Evolutionary conservation across 2,113 vertebrate genomes (phyloP), one percentile per base, ranked within the genome.

Genomic region (Vanacampus margaritifer): DNA sequence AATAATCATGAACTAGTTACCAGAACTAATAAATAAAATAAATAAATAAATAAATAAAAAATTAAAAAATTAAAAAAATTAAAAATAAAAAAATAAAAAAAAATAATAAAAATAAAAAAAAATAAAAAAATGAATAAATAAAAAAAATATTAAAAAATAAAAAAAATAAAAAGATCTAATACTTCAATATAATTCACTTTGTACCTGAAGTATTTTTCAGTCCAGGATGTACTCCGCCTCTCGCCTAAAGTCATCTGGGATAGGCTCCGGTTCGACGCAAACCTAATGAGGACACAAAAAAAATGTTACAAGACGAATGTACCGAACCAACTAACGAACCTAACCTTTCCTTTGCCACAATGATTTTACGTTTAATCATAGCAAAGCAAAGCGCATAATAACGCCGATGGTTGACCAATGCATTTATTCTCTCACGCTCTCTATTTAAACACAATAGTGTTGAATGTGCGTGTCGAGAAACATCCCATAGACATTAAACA

Each of bases 351-450:
- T 17, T 5, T 17, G 26, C 16, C 67, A 67, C 64, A 65, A 65
- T 35, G 60, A 64, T 72, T 69, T 71, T 17, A 57, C 71, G 46
- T 65, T 69, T 76, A 76, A 73, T 78, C 43, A 26, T 73, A 69
- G 72, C 51, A 23, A 64, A 69, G 71, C 56, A 23, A 64, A 79
- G 65, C 69, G 74, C n/a, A 68, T 72, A 69, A 79, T 82, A 57
- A 78, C 74, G 26, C 58, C 76, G 60, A 81, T 66, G 60, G 74
- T 74, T 45, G 48, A 68, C 63, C 60, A 13, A 58, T 50, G 64
- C 63, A 69, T 36, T 17, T 26, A 32, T 17, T 37, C 62, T 65
- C 74, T 73, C 21, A 43, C 69, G 62, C 57, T 3, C 16, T 24
- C 65, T 43, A 35, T 46, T 56, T 50, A n/a, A 56, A 69, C 43